A percentile compares a stretch with the other conserved stretches of the same genome.
phyloP scores from a whole-genome alignment of 2,113 vertebrate genomes.

The Pipa parva region DNA sequence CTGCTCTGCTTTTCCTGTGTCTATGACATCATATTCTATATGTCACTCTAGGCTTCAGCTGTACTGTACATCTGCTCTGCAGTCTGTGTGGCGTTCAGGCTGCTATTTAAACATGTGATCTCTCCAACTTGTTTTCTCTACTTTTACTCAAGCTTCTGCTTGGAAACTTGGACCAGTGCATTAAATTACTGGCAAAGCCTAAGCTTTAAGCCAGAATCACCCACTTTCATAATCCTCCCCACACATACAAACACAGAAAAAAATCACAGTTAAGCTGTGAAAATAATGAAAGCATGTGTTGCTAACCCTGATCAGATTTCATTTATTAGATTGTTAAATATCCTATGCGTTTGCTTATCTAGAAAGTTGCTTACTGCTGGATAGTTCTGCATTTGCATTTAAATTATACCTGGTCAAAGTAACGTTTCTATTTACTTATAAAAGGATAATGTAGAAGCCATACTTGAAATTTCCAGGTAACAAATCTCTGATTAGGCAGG shows the following conservation, averaged over 20 bases:
- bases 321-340: background rate
- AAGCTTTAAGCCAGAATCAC: background rate
- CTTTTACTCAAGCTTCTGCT: background rate
- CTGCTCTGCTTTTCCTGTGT: constrained; percentile 4
- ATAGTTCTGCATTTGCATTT: background rate
- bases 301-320: background rate
- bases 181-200: background rate
- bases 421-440: background rate
- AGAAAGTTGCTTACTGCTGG: background rate
- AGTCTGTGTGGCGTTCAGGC: background rate
- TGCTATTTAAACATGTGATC: constrained; percentile 10
- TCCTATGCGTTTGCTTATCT: background rate
- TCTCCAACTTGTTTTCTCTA: background rate
- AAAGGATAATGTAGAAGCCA: background rate
- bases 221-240: background rate
- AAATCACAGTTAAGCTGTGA: too few relatives aligned
- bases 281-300: too few relatives aligned
- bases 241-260: too few relatives aligned
- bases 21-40: constrained; percentile 19
- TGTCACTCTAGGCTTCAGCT: background rate
- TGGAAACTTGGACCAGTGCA: background rate
- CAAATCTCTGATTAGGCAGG: background rate
- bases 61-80: background rate
- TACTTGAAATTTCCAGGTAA: background rate
- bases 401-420: background rate